Base-by-base conservation (phyloP, 1,140 invertebrate species). In the Odontomachus brunneus region DNA sequence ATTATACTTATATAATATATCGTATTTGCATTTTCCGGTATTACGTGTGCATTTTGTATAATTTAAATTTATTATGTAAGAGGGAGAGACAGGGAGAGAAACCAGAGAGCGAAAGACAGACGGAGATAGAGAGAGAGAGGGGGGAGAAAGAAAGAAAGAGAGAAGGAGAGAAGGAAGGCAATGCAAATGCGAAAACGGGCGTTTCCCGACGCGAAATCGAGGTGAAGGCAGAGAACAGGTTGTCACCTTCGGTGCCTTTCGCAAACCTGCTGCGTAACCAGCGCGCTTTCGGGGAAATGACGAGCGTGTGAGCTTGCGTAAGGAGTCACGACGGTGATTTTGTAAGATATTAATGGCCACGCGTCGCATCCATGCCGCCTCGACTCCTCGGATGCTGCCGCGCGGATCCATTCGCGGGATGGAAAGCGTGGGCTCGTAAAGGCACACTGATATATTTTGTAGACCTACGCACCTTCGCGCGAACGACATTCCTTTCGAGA, bases 371-470 rank as follows among this genome's bases (percentile, higher is more conserved):
- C 5, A 5, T 5, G 29, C 5, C 29, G 29, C 29, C 2, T 5
- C 29, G 29, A 33, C 5, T 33, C 29, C 5, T 33, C 65, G 81
- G 67, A 84, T 57, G 63, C 75, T 81, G 53, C 82, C 38, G 38
- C 38, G 48, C 55, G 63, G 65, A 84, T 69, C 59, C 57, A 65
- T 44, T 44, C 53, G 19, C 75, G 65, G 49, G 75, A 75, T 65
- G 66, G 57, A 53, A 60, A 85, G 87, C 84, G 86, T 88, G 87
- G 86, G 84, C 87, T 81, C 57, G 60, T 62, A 74, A 83, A 80
- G 73, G 55, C 66, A 85, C 73, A 85, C 87, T 80, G 82, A 88
- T 88, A 89, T 84, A 89, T 89, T 89, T 89, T 80, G 88, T 80
- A 84, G 82, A 75, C 87, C 88, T 76, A 89, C 87, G 88, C 55